Evolutionary conservation across 2,113 vertebrate species (phyloP), one percentile per base, ranked within the genome.

Genomic region (Cyprinodon tularosa): DNA sequence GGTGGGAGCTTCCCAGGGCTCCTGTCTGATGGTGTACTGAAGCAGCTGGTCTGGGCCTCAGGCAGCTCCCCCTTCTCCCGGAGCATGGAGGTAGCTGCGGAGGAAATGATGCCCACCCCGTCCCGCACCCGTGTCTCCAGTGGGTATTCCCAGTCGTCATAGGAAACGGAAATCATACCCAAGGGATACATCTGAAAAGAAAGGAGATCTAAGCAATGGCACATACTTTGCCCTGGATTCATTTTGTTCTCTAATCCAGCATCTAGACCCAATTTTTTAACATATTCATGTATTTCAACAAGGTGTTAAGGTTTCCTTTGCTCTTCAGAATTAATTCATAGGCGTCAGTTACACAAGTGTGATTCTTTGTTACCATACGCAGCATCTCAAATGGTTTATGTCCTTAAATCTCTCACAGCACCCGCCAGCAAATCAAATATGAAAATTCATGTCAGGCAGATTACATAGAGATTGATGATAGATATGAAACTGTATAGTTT

Each of bases 101-200:
- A 95, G 68, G 96, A 94, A 38, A 99, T 95, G 92, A 99, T 97
- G 77, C 96, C 96, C 13, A 99, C 95, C 39, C 96, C 97, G 0
- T 99, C 98, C 44, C 93, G 91, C 1, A 99, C 96, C 44, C 98
- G 93, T 0, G 91, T 94, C 80, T 98, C 96, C 89, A 99, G 92
- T 12, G 94, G 96, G 86, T 99, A 99, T 93, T 99, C 97, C 97
- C 97, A 98, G 84, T 97, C 97, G 0, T 99, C 97, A 0, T 98
- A 99, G 37, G 96, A 96, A 78, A 98, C 97, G 0, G 98, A 99
- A 79, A 99, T 98, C 84, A 98, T 96, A 47, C 98, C 98, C 10
- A 96, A 94, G 14, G 98, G 97, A 85, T 98, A 99, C 82, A 97
- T 42, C 92, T 93, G 72, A 69, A 78, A 62, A 38, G 45, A 66